These are phyloP conservation scores for Suillia variegata DNA, from an alignment of 2,888 invertebrate genomes.

Conservation along the genomic window DNA sequence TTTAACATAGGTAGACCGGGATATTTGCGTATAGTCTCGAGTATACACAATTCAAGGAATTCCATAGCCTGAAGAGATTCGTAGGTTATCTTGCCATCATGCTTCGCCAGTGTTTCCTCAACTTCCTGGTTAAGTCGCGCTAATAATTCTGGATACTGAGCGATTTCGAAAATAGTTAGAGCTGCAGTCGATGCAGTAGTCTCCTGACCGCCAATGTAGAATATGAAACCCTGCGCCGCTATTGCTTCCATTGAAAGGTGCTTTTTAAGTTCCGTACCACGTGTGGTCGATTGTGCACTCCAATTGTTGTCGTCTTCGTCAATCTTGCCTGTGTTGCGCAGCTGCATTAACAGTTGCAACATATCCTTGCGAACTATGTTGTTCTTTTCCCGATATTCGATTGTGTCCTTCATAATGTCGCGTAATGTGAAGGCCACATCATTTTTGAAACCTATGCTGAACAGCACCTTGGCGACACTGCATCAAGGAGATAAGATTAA, in stretches of 20 bases:
- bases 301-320: constrained; percentile 43
- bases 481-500: too few relatives aligned
- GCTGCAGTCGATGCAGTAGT: constrained; percentile 59
- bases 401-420: constrained; percentile 57
- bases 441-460: constrained; percentile 37
- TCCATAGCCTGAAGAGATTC: too few relatives aligned
- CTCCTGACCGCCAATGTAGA: constrained; percentile 62
- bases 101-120: constrained; percentile 46
- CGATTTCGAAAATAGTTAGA: too few relatives aligned
- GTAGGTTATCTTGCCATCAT: constrained; percentile 38
- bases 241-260: constrained; percentile 37
- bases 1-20: too few relatives aligned
- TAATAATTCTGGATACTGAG: constrained; percentile 56
- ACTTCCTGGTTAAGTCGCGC: constrained; percentile 54
- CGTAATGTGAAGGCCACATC: constrained; percentile 52
- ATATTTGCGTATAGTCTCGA: too few relatives aligned
- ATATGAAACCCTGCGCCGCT: constrained; percentile 58
- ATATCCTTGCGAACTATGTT: constrained; percentile 60
- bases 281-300: constrained; percentile 38
- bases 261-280: constrained; percentile 24
- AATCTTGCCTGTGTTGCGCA: constrained; percentile 55
- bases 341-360: constrained; percentile 61
- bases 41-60: too few relatives aligned
- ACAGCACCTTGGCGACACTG: constrained; percentile 38
- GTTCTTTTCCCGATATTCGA: constrained; percentile 58